These are phyloP conservation scores for Diabrotica undecimpunctata DNA, from an alignment of 1,140 invertebrate genomes.

Conservation along the genomic window DNA sequence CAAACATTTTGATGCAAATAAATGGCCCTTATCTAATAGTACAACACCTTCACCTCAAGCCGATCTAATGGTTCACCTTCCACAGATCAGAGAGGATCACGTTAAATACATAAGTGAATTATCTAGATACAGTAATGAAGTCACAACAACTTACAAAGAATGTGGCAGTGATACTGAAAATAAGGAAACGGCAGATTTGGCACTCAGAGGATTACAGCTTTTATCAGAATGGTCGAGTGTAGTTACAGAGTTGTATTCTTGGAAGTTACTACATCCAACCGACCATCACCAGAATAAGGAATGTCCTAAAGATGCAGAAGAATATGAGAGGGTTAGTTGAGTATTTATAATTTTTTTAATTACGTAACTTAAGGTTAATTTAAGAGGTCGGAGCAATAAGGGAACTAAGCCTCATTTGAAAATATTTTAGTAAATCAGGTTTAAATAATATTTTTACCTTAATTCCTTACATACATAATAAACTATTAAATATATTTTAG, in stretches of 20 bases:
- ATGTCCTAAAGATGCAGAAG: slow-evolving; percentile 96
- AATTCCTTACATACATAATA: too few species aligned
- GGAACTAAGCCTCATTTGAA: too few species aligned
- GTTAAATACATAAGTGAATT: slow-evolving; percentile 97
- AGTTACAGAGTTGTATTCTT: slow-evolving; percentile 96
- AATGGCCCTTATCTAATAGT: slow-evolving; percentile 88
- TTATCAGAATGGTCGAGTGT: slow-evolving; percentile 96
- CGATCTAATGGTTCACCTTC: slow-evolving; percentile 93
- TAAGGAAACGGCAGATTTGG: slow-evolving; percentile 86
- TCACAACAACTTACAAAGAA: slow-evolving; percentile 90
- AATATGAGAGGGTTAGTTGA: slow-evolving; percentile 85
- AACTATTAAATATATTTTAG: too few species aligned
- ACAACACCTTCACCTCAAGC: slow-evolving; percentile 84
- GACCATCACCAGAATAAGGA: slow-evolving; percentile 95
- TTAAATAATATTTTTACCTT: too few species aligned
- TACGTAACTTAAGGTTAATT: too few species aligned
- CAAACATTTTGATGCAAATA: slow-evolving; percentile 87
- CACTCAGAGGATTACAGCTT: slow-evolving; percentile 86
- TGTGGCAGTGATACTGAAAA: slow-evolving; percentile 90
- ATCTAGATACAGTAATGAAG: slow-evolving; percentile 91
- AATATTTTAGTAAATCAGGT: too few species aligned
- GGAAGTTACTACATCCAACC: slow-evolving; percentile 97
- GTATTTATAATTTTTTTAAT: too few species aligned
- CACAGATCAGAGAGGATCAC: slow-evolving; percentile 93
- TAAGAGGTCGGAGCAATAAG: too few species aligned